phyloP scores from a whole-genome alignment of 2,113 vertebrate species.

The Chaenogobius annularis region DNA sequence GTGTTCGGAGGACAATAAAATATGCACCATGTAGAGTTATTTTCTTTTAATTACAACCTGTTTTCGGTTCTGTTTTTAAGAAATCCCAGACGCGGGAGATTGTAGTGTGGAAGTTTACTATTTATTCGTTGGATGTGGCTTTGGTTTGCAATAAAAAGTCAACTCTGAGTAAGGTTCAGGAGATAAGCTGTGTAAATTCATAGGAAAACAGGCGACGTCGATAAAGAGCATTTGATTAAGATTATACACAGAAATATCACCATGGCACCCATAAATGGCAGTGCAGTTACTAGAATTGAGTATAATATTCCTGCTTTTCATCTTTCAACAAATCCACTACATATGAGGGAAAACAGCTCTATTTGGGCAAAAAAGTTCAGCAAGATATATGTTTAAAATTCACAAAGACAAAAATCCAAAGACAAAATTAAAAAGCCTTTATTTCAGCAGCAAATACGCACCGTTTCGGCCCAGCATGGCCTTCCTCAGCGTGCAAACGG shows the following conservation, averaged over 20 bases:
- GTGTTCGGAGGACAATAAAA: slow-evolving; percentile 32
- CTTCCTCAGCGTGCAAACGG: too few species aligned
- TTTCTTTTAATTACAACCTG: slow-evolving; percentile 47
- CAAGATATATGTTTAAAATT: too few species aligned
- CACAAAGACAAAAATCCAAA: too few species aligned
- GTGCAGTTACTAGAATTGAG: too few species aligned
- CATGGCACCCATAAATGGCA: too few species aligned
- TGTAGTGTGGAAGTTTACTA: slow-evolving; percentile 17
- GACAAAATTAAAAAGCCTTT: too few species aligned
- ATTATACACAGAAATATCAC: not conserved
- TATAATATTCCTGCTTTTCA: too few species aligned
- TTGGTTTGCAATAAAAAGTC: not conserved
- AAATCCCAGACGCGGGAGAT: slow-evolving; percentile 34
- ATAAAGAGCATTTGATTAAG: not conserved
- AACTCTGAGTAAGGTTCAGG: slow-evolving; percentile 8
- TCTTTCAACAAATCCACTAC: too few species aligned
- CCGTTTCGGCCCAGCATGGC: too few species aligned
- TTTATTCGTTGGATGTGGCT: slow-evolving; percentile 21
- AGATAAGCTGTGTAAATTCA: slow-evolving; percentile 8
- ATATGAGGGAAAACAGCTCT: too few species aligned
- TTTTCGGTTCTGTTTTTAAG: slow-evolving; percentile 38
- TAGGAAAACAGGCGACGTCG: not conserved
- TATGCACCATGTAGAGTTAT: slow-evolving; percentile 48
- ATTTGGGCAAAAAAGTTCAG: too few species aligned
- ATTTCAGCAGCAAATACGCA: too few species aligned